Conservation (phyloP, 2,888 invertebrate genomes). For the Agrilus mali region DNA sequence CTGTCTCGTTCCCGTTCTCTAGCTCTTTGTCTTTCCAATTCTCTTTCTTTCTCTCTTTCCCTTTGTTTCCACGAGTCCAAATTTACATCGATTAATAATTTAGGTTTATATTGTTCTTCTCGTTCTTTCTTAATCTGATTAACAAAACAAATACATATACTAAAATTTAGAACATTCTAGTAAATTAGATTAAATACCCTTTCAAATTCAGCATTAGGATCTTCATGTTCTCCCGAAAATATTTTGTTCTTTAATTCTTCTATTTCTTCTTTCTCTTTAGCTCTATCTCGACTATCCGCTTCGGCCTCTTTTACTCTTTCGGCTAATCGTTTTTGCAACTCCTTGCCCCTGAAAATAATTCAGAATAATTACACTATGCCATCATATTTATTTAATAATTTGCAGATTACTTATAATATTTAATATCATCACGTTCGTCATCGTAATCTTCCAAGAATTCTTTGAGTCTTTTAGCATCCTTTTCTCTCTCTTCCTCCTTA, state of each 20-base stretch:
- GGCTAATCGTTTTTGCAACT: constrained; percentile 78
- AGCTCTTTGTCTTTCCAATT: constrained; percentile 33
- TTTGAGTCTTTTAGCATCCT: constrained; percentile 87
- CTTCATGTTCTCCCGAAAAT: constrained; percentile 52
- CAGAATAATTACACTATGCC: too few species aligned
- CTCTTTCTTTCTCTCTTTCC: constrained; percentile 44
- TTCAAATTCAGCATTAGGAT: constrained; percentile 52
- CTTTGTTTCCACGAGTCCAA: constrained; percentile 47
- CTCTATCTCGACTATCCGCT: constrained; percentile 78
- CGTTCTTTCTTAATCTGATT: constrained; percentile 54
- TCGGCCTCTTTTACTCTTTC: constrained; percentile 91
- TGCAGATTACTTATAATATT: constrained; percentile 77
- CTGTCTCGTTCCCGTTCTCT: constrained; percentile 75
- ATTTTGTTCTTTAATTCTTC: constrained; percentile 70
- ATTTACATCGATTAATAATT: constrained; percentile 61
- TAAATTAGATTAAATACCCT: constrained; percentile 32
- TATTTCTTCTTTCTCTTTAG: constrained; percentile 79
- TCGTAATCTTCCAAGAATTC: constrained; percentile 99
- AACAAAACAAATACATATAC: not conserved
- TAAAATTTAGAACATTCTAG: constrained; percentile 3
- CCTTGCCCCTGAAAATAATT: constrained; percentile 51
- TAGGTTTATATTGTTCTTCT: constrained; percentile 75
- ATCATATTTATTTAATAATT: not conserved
- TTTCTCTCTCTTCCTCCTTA: constrained; percentile 75
- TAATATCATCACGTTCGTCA: constrained; percentile 92